Conservation (phyloP, 1,140 invertebrate genomes). For the Babylonia areolata region DNA sequence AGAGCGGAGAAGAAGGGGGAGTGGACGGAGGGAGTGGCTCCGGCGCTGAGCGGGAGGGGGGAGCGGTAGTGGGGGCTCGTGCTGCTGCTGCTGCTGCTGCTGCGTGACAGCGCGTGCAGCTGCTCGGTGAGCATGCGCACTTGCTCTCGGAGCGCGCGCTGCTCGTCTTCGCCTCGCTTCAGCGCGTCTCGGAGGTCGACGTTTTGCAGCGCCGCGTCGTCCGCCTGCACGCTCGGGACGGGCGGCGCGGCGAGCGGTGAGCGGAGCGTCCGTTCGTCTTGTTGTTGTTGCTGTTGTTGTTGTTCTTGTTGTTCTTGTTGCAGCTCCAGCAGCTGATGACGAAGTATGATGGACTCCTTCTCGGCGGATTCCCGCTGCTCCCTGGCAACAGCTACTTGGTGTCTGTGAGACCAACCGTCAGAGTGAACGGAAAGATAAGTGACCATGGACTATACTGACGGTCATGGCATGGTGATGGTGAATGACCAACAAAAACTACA, state of each 20-base stretch:
- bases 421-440: too few relatives aligned
- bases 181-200: slow-evolving; percentile 62
- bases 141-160: slow-evolving; percentile 78
- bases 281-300: slow-evolving; percentile 1
- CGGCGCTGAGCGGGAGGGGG: not conserved
- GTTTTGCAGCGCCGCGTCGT: slow-evolving; percentile 67
- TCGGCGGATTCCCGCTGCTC: slow-evolving; percentile 13
- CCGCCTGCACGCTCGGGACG: slow-evolving; percentile 55
- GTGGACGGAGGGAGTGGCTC: not conserved
- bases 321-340: not conserved
- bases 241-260: slow-evolving; percentile 6
- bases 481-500: too few relatives aligned
- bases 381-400: not conserved
- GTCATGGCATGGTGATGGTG: too few relatives aligned
- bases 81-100: slow-evolving; percentile 16
- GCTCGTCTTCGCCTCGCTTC: slow-evolving; percentile 62
- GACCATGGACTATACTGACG: too few relatives aligned
- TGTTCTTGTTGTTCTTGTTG: not conserved
- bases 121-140: slow-evolving; percentile 70
- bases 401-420: too few relatives aligned
- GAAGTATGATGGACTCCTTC: not conserved
- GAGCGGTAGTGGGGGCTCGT: not conserved
- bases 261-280: not conserved
- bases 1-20: not conserved
- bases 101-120: slow-evolving; percentile 49